Evolutionary conservation across 2,888 invertebrate species (phyloP).

Genomic region (Mayetiola destructor): DNA sequence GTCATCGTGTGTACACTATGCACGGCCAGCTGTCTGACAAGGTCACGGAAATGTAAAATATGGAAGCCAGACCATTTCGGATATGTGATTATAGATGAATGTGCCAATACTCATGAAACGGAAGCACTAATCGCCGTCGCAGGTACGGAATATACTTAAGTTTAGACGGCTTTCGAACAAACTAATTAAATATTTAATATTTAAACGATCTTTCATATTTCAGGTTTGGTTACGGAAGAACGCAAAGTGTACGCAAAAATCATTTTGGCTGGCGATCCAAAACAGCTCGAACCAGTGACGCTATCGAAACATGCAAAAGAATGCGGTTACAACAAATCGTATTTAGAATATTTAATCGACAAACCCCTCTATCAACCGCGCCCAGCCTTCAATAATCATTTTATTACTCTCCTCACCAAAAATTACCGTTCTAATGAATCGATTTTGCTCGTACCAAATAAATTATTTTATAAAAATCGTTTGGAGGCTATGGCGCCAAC

Average conservation of each 20-base stretch:
- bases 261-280: neutral
- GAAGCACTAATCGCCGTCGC: neutral
- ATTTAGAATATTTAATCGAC: neutral
- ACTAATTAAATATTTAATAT: neutral
- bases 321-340: neutral
- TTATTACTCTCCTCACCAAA: neutral
- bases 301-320: neutral
- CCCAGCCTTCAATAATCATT: neutral
- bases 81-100: neutral
- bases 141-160: neutral
- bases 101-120: neutral
- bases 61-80: neutral
- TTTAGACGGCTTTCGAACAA: neutral
- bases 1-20: neutral
- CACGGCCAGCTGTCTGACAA: neutral
- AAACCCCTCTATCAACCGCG: neutral
- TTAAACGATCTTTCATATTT: too few relatives aligned
- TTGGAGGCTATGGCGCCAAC: neutral
- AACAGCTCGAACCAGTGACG: neutral
- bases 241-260: neutral
- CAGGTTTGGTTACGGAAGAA: neutral
- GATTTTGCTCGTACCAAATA: neutral
- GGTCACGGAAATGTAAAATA: neutral
- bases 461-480: neutral
- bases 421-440: neutral